These are phyloP conservation scores for Drosophila suzukii DNA, from an alignment of 1,140 invertebrate species.

Conservation along the genomic window DNA sequence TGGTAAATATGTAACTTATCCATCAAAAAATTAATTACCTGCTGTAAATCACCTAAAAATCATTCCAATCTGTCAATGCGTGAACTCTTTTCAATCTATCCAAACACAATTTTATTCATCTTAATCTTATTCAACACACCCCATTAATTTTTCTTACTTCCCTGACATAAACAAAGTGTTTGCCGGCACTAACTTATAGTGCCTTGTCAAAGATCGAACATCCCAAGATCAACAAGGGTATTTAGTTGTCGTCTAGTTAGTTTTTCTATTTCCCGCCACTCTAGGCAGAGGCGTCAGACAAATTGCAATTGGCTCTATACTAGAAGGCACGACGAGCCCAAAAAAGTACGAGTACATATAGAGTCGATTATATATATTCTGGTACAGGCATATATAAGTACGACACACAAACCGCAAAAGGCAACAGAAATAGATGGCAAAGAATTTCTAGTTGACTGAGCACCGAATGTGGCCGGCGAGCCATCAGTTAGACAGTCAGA, in stretches of 20 bases:
- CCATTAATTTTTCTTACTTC: slow-evolving; percentile 4
- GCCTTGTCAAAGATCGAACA: not conserved
- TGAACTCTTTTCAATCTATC: not conserved
- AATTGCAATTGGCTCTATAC: slow-evolving; percentile 61
- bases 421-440: slow-evolving; percentile 73
- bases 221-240: slow-evolving; percentile 11
- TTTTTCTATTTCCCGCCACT: slow-evolving; percentile 24
- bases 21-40: not conserved
- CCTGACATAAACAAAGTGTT: slow-evolving; percentile 3
- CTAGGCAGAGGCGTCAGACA: slow-evolving; percentile 28
- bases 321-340: slow-evolving; percentile 34
- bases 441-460: slow-evolving; percentile 75
- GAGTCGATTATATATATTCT: slow-evolving; percentile 19
- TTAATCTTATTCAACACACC: not conserved
- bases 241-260: slow-evolving; percentile 21
- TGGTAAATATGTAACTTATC: not conserved
- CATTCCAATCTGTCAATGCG: not conserved
- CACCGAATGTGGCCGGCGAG: slow-evolving; percentile 38
- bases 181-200: not conserved
- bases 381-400: slow-evolving; percentile 33
- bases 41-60: not conserved
- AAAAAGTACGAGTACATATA: slow-evolving; percentile 43
- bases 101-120: not conserved
- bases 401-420: slow-evolving; percentile 68
- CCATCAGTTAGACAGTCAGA: slow-evolving; percentile 49